phyloP scores from a whole-genome alignment of 2,888 invertebrate species.

The Ochropleura plecta region DNA sequence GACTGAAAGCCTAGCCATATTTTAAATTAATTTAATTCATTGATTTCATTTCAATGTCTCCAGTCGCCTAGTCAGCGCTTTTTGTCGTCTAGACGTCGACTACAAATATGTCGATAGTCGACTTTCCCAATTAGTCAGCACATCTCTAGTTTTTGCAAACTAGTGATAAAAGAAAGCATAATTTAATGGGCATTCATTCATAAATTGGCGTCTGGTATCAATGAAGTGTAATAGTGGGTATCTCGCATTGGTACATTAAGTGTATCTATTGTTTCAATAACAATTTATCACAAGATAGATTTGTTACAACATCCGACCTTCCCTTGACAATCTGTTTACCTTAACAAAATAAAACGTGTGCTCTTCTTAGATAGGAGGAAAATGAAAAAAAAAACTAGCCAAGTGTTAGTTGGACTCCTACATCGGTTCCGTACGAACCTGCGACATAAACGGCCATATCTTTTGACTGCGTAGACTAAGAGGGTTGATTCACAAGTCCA shows the following conservation, averaged over 20 bases:
- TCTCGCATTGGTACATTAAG: not conserved
- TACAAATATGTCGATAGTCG: not conserved
- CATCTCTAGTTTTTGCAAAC: not conserved
- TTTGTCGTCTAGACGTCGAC: not conserved
- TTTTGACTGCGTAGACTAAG: no score
- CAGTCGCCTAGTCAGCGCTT: not conserved
- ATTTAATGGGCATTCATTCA: not conserved
- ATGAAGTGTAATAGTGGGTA: no score
- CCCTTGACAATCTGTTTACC: constrained; percentile 6
- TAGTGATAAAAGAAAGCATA: no score
- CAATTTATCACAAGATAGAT: constrained; percentile 8
- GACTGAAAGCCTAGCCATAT: not conserved
- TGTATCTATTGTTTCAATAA: not conserved
- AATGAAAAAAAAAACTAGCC: not conserved
- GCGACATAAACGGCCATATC: no score
- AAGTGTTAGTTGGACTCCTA: no score
- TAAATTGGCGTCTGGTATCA: not conserved
- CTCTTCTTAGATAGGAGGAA: constrained; percentile 30
- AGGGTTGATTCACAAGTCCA: no score
- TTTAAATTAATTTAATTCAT: not conserved
- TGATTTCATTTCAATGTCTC: no score
- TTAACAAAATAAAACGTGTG: constrained; percentile 21
- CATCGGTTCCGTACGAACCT: no score
- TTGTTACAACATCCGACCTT: constrained; percentile 13
- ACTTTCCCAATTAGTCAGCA: not conserved